Percentiles rank a stretch among this genome's conserved stretches.
Evolutionary conservation across 37 sponge, comb jelly and placozoan species (phyloP).

Genomic region (Dysidea cf. avara): DNA sequence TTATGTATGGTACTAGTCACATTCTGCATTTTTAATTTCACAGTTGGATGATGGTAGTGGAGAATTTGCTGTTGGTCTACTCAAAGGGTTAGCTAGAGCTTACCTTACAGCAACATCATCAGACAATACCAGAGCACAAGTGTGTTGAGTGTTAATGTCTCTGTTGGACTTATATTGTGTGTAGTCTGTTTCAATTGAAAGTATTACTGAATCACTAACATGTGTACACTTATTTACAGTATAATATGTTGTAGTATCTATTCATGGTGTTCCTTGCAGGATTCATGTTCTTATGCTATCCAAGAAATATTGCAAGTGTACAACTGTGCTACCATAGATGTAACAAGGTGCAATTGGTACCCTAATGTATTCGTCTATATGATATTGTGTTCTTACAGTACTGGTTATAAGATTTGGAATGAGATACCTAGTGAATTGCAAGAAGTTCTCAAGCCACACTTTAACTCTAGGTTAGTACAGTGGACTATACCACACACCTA

Average conservation of each 20-base stretch:
- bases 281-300: conserved; percentile 87
- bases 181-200: too few relatives aligned
- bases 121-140: too few relatives aligned
- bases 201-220: too few relatives aligned
- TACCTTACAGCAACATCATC: too few relatives aligned
- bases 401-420: conserved; percentile 59
- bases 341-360: conserved; percentile 21
- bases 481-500: too few relatives aligned
- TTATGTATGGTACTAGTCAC: too few relatives aligned
- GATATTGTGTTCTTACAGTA: conserved; percentile 19
- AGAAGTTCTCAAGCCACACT: conserved; percentile 69
- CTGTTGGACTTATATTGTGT: too few relatives aligned
- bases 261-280: conserved; percentile 13
- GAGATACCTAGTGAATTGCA: conserved; percentile 45
- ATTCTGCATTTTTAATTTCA: too few relatives aligned
- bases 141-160: too few relatives aligned
- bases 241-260: not conserved
- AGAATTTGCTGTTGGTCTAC: conserved; percentile 64
- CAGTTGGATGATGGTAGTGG: conserved; percentile 46
- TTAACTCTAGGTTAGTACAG: conserved; percentile 51
- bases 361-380: not conserved
- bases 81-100: conserved; percentile 55
- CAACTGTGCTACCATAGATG: conserved; percentile 35
- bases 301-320: conserved; percentile 66
- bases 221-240: not conserved